Percentiles rank a stretch among this genome's conserved stretches.
These are phyloP conservation scores for Anguilla rostrata DNA, from an alignment of 2,113 vertebrate species.

Conservation along the genomic window DNA sequence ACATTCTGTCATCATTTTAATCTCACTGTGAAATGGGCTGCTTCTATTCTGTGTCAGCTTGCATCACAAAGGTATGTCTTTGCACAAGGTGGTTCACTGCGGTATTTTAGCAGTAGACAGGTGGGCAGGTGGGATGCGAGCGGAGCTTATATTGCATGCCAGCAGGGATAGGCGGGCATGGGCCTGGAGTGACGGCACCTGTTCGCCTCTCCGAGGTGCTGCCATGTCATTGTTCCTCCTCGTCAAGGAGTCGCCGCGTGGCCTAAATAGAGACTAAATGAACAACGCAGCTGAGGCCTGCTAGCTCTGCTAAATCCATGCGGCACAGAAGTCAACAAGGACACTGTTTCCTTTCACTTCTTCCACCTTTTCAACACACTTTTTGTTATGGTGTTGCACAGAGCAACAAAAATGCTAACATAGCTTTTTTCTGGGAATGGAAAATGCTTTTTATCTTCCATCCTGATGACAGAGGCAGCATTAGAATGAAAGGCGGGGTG, in stretches of 20 bases:
- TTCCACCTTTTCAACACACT: not conserved
- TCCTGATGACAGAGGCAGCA: too few relatives aligned
- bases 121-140: not conserved
- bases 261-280: not conserved
- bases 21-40: too few relatives aligned
- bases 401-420: too few relatives aligned
- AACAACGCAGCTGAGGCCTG: not conserved
- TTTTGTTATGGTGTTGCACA: not conserved
- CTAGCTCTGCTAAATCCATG: not conserved
- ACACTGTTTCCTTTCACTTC: not conserved
- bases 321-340: not conserved
- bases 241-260: constrained; percentile 6
- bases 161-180: not conserved
- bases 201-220: constrained; percentile 19
- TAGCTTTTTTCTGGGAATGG: too few relatives aligned
- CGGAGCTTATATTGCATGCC: not conserved
- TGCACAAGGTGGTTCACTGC: not conserved
- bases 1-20: too few relatives aligned
- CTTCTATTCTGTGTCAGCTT: not conserved
- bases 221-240: constrained; percentile 10
- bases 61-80: not conserved
- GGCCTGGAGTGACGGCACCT: constrained; percentile 26
- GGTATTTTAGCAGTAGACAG: not conserved
- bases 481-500: too few relatives aligned
- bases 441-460: too few relatives aligned